These are phyloP conservation scores for Erebia epiphron DNA, from an alignment of 2,888 invertebrate species.

Conservation along the genomic window DNA sequence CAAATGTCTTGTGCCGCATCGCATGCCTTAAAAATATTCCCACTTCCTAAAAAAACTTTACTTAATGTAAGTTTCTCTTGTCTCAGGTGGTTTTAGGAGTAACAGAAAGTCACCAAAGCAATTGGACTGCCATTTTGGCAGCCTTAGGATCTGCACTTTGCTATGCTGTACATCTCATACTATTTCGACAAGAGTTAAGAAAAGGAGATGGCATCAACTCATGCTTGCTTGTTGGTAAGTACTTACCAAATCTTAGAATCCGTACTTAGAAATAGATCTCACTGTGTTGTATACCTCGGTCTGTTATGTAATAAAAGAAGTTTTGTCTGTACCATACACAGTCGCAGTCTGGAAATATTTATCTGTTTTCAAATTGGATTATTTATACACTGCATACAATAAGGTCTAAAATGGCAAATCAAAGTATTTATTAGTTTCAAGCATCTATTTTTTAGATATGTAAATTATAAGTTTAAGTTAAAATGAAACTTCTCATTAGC, in stretches of 20 bases:
- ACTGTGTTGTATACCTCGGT: no score
- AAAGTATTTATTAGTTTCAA: no score
- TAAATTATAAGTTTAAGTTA: no score
- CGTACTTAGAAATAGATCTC: not conserved
- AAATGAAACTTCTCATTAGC: no score
- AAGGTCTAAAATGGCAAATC: no score
- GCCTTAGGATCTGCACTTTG: constrained; percentile 93
- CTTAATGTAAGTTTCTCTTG: not conserved
- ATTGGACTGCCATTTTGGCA: constrained; percentile 89
- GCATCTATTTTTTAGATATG: no score
- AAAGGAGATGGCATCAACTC: constrained; percentile 97
- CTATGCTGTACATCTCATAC: constrained; percentile 95
- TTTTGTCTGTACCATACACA: not conserved
- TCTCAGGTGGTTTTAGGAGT: constrained; percentile 89
- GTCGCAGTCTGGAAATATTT: no score
- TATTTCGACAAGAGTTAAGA: constrained; percentile 92
- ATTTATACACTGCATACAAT: no score
- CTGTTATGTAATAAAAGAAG: no score
- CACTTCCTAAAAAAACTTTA: not conserved
- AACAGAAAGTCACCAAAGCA: constrained; percentile 86
- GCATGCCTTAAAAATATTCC: not conserved
- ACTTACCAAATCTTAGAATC: not conserved
- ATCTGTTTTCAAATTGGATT: no score
- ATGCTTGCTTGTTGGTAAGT: constrained; percentile 96
- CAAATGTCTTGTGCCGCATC: not conserved